Percentiles rank a stretch among this genome's conserved stretches.
These are phyloP conservation scores for Sebastes diaconus DNA, from an alignment of 2,797 vertebrate genomes.

Conservation along the genomic window DNA sequence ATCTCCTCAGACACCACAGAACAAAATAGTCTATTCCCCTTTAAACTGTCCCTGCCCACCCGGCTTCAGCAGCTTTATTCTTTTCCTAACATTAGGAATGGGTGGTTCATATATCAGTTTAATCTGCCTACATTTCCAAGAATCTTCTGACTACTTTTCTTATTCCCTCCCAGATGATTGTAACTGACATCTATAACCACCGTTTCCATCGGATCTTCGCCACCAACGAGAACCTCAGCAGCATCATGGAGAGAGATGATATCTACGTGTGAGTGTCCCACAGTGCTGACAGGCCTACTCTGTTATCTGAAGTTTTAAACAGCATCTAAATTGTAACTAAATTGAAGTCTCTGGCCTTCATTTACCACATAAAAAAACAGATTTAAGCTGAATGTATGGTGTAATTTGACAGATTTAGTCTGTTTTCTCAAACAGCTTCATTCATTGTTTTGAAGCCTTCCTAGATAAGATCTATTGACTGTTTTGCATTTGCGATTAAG, in stretches of 20 bases:
- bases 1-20: neutral
- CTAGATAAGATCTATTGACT: neutral
- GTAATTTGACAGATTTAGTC: neutral
- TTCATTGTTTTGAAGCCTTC: neutral
- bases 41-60: neutral
- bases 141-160: neutral
- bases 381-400: neutral
- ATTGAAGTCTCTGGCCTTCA: neutral
- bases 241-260: constrained; percentile 98
- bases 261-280: constrained; percentile 95
- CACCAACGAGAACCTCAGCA: constrained; percentile 97
- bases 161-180: constrained; percentile 82
- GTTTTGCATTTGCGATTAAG: neutral
- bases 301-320: neutral
- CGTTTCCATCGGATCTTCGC: constrained; percentile 98
- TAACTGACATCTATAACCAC: constrained; percentile 99
- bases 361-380: neutral
- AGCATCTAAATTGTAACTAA: neutral
- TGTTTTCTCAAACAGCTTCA: neutral
- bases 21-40: constrained; percentile 13
- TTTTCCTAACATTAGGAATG: neutral
- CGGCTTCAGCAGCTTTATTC: neutral
- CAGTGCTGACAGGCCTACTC: neutral
- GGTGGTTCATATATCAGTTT: neutral
- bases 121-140: neutral